Base-by-base conservation (phyloP, 2,113 vertebrate species). In the Eretmochelys imbricata region DNA sequence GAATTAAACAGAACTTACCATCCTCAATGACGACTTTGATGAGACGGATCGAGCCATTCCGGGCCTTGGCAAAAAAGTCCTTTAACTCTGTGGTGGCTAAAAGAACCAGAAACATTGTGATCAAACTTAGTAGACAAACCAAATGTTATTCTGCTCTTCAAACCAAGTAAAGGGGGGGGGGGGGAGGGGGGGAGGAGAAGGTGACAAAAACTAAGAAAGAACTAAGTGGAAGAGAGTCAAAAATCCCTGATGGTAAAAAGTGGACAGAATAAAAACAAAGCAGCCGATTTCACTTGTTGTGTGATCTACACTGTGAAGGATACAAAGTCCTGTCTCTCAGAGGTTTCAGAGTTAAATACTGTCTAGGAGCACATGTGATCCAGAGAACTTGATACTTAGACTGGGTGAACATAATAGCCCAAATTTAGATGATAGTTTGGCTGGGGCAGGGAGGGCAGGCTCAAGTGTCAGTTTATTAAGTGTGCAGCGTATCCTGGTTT, bases 1-100 rank as follows among this genome's bases (percentile, higher is more conserved):
- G 92, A 94, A 96, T 91, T 92, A 95, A 88, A 35, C 0, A 0
- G n/a, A 91, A 98, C 98, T 99, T 98, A 99, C 99, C 99, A 35
- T 99, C 99, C 97, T 98, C 98, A 48, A 99, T 99, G 98, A 99
- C 20, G 51, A 99, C 99, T 98, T 99, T 99, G 98, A 99, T 99
- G 92, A 99, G 98, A 93, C 99, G 98, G 94, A 99, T 94, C 3
- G 98, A 98, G 95, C 99, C 99, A 42, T 98, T 99, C 83, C 99
- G 99, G 1, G 99, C 99, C 96, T 98, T 99, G 93, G 99, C 99
- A 97, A 99, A 99, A 97, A 99, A 99, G 79, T 99, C 99, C 98
- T 98, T 99, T 97, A 99, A 98, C 95, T 99, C 99, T 35, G 98
- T 97, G 17, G 99, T 99, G 92, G 99, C 99, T 99, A 99, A 80